Evolutionary conservation across 2,113 vertebrate species (phyloP), one percentile per base, ranked within the genome.

Genomic region (Saimiri boliviensis): DNA sequence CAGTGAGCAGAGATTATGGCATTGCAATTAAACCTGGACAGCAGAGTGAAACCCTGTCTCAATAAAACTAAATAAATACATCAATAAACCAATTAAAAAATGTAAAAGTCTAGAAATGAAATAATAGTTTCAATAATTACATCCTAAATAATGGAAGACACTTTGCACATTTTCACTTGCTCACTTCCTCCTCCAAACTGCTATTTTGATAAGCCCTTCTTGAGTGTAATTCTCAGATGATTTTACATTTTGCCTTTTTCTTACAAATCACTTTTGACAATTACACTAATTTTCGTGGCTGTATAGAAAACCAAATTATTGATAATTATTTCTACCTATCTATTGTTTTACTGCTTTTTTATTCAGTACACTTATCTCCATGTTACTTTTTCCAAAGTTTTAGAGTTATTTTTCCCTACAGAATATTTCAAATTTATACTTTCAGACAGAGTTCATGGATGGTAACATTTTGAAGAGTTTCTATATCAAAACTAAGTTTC

Each of bases 171-270:
- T 60, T 84, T 83, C 32, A 85, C 20, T 37, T 63, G 3, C 11
- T 91, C 16, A 86, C 8, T n/a, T 63, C 37, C 17, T 93, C 35
- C 49, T 79, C 17, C 30, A 42, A 63, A 82, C 8, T 47, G 11
- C 45, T 47, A 73, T 58, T 91, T 74, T 56, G 30, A 86, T 74
- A 56, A 90, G 83, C 20, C 32, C 40, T 87, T 13, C 5, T 63
- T 42, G 3, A 71, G 17, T 35, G 17, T 27, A 84, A 45, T 27
- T 47, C 58, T 70, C 30, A 86, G 19, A 63, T 71, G 91, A 60
- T 74, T 91, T 86, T 66, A 63, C 30, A 91, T 94, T 91, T 58
- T 94, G 35, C 68, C 47, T 68, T 30, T 27, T 96, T 74, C 37
- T 32, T 70, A 60, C 3, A 77, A 77, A 77, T 81, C 9, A 47